Base-by-base conservation (phyloP, 1,140 invertebrate species). In the Pararge aegeria region DNA sequence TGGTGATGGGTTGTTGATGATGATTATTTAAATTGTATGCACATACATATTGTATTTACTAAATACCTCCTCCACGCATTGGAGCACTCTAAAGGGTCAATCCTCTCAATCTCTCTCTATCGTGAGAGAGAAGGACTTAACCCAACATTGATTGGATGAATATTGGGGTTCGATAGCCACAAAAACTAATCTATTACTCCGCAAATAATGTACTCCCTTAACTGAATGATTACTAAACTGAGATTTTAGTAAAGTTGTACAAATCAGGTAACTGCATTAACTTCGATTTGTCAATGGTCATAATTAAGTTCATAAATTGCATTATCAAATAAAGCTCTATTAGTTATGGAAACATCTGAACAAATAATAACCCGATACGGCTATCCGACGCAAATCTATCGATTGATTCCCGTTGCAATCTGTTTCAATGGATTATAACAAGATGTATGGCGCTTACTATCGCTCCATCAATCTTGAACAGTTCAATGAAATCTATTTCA, bases 401-500 rank as follows among this genome's bases (percentile, higher is more conserved):
- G 38, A 55, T 55, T 46, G 53, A 30, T 40, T 29, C 34, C 9
- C 52, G 52, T 29, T 54, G 52, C 52, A 54, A 54, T 54, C 37
- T 54, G 52, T 42, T 54, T 44, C 37, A 54, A 29, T 38, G 38
- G 52, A 54, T 54, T 54, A 54, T 54, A 54, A 54, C 52, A 54
- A 54, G 52, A 54, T 54, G 52, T 54, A 54, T 54, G 24, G 51
- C 21, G 37, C 52, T 53, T 21, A 7, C 19, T 40, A 54, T 42
- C 38, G 38, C 52, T 18, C 52, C 40, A 54, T 54, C 37, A 42
- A 54, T 54, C 52, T 54, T 54, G 37, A 54, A 21, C 51, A 13
- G 21, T 27, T 54, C 37, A 54, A 54, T 54, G 20, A 24, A 54
- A 54, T 53, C 51, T 19, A 53, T 54, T 21, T 42, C 40, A 40